Base-by-base conservation (phyloP, 2,888 invertebrate species). In the Eupsilia transversa region DNA sequence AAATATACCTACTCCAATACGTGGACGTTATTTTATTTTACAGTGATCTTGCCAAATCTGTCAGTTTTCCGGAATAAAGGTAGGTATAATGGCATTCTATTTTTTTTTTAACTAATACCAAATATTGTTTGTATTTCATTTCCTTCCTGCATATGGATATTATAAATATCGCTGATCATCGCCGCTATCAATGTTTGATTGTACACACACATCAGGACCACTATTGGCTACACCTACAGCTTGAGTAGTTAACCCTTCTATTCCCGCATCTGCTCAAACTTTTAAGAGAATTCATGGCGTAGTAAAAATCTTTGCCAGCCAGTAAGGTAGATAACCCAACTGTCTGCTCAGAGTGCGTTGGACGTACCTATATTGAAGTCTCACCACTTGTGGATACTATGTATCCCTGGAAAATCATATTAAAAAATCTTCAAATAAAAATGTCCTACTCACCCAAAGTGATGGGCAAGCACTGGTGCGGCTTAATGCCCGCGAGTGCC, bases 401-500 rank as follows among this genome's bases (percentile, higher is more conserved):
- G 3, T 14, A 14, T 30, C 1, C 9, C 54, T 23, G 54, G 0
- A 65, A 56, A 65, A n/a, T 56, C 23, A n/a, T 10, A 17, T 3
- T n/a, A n/a, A 12, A 20, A 27, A 12, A 0, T n/a, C 23, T 35
- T 6, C 6, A 17, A 41, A 17, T 5, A 27, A 10, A 27, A 10
- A 20, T 17, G 0, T 30, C 38, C 6, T 9, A 49, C 91, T 91
- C 84, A 97, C 97, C 99, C 57, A 99, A 96, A 0, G 98, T 98
- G 88, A 99, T 98, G 54, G 99, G 99, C 82, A 99, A 97, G 91
- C 99, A 99, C 94, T 99, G 98, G 86, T 98, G 97, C 0, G 99
- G 99, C 92, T 99, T 99, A 89, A 99, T 98, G 77, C 99, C 99
- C 38, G 99, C 99, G 76, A 99, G 96, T 0, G 99, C 99, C 7